Percentiles rank a stretch among this genome's conserved stretches.
phyloP scores from a whole-genome alignment of 2,888 invertebrate species.

The Pseudococcus longispinus region DNA sequence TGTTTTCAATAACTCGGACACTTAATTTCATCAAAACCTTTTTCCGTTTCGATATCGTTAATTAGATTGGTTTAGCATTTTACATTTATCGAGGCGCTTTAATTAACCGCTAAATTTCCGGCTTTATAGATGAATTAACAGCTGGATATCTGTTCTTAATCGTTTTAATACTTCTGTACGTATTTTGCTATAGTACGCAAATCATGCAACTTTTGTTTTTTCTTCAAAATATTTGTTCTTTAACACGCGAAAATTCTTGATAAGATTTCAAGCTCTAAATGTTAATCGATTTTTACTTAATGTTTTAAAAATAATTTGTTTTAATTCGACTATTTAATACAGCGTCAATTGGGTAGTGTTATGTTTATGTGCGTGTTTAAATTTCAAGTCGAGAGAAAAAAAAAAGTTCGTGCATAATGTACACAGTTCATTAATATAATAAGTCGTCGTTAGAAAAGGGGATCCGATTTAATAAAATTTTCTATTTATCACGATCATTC shows the following conservation, averaged over 20 bases:
- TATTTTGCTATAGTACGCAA: not conserved
- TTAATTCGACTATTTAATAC: not conserved
- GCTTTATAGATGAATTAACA: conserved; percentile 20
- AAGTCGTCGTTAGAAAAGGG: not conserved
- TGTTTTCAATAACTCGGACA: conserved; percentile 2
- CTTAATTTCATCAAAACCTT: conserved; percentile 24
- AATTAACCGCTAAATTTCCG: conserved; percentile 32
- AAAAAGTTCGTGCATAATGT: conserved; percentile 6
- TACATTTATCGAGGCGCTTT: not conserved
- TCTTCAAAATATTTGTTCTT: conserved; percentile 12
- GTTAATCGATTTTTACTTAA: conserved; percentile 21
- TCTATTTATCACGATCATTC: not conserved
- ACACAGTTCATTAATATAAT: not conserved
- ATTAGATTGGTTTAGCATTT: conserved; percentile 20
- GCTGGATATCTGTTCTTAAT: conserved; percentile 17
- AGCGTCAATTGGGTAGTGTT: not conserved
- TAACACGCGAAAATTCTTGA: not conserved
- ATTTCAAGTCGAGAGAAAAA: not conserved
- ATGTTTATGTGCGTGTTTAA: not conserved
- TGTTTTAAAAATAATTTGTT: conserved; percentile 12
- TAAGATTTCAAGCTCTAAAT: not conserved
- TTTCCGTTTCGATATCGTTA: conserved; percentile 18
- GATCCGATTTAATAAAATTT: conserved; percentile 1
- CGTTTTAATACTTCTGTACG: not conserved
- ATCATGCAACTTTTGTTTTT: conserved; percentile 21